phyloP scores from a whole-genome alignment of 2,888 invertebrate species.

The Pegoplata infirma region DNA sequence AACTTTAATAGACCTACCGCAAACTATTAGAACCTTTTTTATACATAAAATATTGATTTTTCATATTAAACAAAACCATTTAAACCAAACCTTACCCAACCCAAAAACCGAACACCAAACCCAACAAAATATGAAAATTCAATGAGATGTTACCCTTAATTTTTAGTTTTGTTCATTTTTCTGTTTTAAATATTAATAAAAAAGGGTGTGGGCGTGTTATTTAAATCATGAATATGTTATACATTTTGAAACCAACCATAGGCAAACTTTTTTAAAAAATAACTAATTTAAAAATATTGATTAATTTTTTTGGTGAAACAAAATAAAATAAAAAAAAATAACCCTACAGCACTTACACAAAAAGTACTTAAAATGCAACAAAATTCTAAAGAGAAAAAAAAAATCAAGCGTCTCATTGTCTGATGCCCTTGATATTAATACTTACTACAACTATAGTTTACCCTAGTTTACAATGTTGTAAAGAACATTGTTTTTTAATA shows the following conservation, averaged over 20 bases:
- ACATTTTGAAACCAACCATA: neutral
- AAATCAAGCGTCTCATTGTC: slow-evolving; percentile 52
- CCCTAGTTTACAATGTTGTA: slow-evolving; percentile 52
- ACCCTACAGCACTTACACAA: neutral
- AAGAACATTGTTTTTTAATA: too few species aligned
- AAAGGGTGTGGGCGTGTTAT: slow-evolving; percentile 28
- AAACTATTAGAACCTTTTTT: too few species aligned
- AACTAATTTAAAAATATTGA: neutral
- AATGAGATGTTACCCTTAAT: neutral
- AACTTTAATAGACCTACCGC: too few species aligned
- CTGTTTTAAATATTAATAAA: neutral
- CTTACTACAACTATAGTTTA: slow-evolving; percentile 46
- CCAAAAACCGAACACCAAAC: slow-evolving; percentile 29
- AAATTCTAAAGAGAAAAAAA: neutral
- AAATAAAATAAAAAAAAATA: neutral
- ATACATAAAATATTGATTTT: neutral
- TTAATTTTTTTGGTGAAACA: neutral
- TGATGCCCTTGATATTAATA: slow-evolving; percentile 64
- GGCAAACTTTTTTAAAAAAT: neutral
- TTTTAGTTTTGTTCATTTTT: neutral
- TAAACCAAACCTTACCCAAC: slow-evolving; percentile 50
- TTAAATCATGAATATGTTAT: neutral
- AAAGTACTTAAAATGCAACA: neutral
- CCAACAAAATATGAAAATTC: neutral
- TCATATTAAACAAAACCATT: neutral